These are phyloP conservation scores for Drosophila murphyi DNA, from an alignment of 1,140 invertebrate genomes.

Conservation along the genomic window DNA sequence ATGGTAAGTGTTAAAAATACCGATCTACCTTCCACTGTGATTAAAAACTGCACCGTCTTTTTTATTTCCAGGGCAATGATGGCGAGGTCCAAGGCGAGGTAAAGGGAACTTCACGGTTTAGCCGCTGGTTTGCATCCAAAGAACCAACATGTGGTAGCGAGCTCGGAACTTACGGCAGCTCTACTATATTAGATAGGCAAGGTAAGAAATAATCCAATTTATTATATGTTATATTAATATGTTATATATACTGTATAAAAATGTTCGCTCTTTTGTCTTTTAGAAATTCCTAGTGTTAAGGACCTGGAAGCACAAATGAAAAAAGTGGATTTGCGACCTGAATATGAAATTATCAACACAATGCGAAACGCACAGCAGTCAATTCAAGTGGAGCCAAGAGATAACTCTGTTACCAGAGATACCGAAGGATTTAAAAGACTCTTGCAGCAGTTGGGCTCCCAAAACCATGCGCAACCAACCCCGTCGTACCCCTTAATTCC, in stretches of 20 bases:
- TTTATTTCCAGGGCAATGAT: slow-evolving; percentile 38
- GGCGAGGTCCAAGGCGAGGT: slow-evolving; percentile 28
- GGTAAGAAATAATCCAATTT: slow-evolving; percentile 29
- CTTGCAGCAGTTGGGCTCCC: slow-evolving; percentile 60
- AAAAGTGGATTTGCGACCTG: slow-evolving; percentile 59
- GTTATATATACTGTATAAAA: background rate
- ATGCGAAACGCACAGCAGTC: slow-evolving; percentile 4
- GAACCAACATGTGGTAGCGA: slow-evolving; percentile 47
- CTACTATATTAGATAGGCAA: slow-evolving; percentile 34
- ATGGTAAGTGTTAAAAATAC: slow-evolving; percentile 84
- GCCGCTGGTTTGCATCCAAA: slow-evolving; percentile 68
- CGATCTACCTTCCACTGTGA: too few species aligned
- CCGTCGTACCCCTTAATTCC: slow-evolving; percentile 17
- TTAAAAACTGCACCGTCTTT: too few species aligned
- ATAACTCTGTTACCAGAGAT: slow-evolving; percentile 55
- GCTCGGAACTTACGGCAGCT: background rate
- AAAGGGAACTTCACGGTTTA: slow-evolving; percentile 65
- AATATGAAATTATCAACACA: slow-evolving; percentile 19
- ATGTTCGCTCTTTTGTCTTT: slow-evolving; percentile 1
- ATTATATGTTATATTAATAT: background rate
- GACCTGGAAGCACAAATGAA: slow-evolving; percentile 73
- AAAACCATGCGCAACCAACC: slow-evolving; percentile 23
- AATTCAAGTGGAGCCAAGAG: slow-evolving; percentile 21
- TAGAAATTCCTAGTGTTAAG: slow-evolving; percentile 71
- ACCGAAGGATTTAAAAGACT: slow-evolving; percentile 68